A percentile compares a stretch with the other conserved stretches of the same genome.
Conservation (phyloP, 2,888 invertebrate genomes). For the Mythimna pallens region DNA sequence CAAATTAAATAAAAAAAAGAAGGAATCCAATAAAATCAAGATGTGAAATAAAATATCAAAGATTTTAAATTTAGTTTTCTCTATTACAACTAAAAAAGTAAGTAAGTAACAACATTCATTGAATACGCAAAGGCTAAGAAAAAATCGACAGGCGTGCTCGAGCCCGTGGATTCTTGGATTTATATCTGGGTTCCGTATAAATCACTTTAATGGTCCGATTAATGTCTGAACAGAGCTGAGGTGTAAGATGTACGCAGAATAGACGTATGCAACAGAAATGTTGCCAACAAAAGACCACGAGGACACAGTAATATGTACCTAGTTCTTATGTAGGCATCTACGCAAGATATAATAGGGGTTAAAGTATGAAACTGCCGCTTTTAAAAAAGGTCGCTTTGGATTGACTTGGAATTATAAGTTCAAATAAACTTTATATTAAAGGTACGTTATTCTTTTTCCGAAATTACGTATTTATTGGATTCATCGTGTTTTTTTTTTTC, state of each 20-base stretch:
- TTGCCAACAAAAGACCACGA: slow-evolving; percentile 62
- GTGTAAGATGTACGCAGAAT: slow-evolving; percentile 76
- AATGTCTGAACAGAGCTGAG: slow-evolving; percentile 76
- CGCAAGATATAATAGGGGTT: not conserved
- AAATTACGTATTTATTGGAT: too few species aligned
- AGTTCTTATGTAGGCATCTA: not conserved
- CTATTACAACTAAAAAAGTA: slow-evolving; percentile 5
- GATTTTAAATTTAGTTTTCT: not conserved
- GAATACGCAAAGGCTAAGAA: slow-evolving; percentile 72
- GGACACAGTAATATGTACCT: slow-evolving; percentile 24
- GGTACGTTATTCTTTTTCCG: too few species aligned
- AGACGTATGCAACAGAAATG: slow-evolving; percentile 65
- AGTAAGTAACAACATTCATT: slow-evolving; percentile 61
- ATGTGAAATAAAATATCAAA: not conserved
- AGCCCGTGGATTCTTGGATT: slow-evolving; percentile 77
- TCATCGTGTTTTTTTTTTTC: too few species aligned
- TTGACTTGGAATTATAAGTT: too few species aligned
- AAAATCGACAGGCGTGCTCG: slow-evolving; percentile 78
- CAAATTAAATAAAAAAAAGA: not conserved
- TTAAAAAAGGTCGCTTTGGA: too few species aligned
- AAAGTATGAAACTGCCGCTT: too few species aligned
- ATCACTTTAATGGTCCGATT: slow-evolving; percentile 85
- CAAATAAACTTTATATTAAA: too few species aligned
- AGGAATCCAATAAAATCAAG: not conserved
- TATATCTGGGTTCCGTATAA: slow-evolving; percentile 80